Percentiles rank a stretch among this genome's conserved stretches.
Conservation (phyloP, 2,797 vertebrate genomes). For the Thripadectes ignobilis region DNA sequence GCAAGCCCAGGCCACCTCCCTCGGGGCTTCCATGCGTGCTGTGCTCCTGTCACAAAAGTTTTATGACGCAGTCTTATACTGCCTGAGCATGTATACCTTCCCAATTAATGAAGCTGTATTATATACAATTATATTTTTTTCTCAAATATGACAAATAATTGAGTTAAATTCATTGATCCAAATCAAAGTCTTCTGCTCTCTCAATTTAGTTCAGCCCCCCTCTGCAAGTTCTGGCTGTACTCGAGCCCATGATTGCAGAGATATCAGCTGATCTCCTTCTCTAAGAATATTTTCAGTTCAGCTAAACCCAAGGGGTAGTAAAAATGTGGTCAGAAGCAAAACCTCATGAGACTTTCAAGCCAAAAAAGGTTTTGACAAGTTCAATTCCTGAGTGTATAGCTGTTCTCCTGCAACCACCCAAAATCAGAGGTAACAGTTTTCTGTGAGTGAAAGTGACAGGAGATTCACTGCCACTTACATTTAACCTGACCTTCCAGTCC, state of each 20-base stretch:
- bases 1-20: background rate
- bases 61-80: background rate
- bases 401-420: background rate
- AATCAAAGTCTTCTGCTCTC: background rate
- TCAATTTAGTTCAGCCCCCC: background rate
- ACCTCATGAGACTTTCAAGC: background rate
- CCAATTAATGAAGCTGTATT: background rate
- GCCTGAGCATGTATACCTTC: background rate
- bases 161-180: background rate
- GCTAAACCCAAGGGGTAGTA: background rate
- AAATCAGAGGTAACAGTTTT: background rate
- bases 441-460: background rate
- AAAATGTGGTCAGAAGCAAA: constrained; percentile 4
- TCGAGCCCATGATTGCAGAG: background rate
- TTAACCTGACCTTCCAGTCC: background rate
- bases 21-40: background rate
- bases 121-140: background rate
- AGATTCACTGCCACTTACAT: background rate
- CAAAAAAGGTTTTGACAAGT: background rate
- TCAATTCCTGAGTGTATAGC: background rate
- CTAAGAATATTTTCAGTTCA: constrained; percentile 5
- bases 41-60: background rate
- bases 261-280: background rate
- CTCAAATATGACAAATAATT: background rate
- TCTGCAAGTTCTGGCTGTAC: background rate